A percentile compares a stretch with the other conserved stretches of the same genome.
Conservation (phyloP, 1,140 invertebrate species). For the Camponotus pennsylvanicus region DNA sequence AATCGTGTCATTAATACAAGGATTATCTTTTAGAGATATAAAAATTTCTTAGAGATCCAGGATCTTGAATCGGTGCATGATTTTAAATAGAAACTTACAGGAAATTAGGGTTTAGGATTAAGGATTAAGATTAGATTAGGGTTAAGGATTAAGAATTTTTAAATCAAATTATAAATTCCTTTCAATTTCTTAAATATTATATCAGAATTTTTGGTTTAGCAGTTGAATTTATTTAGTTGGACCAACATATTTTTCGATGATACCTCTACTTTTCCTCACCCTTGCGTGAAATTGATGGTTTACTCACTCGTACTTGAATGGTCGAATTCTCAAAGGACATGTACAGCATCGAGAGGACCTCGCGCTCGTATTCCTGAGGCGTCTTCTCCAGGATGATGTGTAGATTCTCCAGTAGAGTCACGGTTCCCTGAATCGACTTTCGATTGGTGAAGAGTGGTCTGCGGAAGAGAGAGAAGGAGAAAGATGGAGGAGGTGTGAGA, state of each 20-base stretch:
- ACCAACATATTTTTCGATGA: too few species aligned
- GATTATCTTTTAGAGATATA: background rate
- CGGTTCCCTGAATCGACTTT: conserved; percentile 96
- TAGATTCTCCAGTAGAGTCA: conserved; percentile 96
- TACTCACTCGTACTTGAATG: conserved; percentile 95
- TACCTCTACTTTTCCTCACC: background rate
- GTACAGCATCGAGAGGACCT: conserved; percentile 96
- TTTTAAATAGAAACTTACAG: too few species aligned
- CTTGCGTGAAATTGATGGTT: background rate
- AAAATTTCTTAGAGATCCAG: background rate
- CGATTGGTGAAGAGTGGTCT: conserved; percentile 92
- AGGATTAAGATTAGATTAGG: too few species aligned
- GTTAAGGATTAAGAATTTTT: too few species aligned
- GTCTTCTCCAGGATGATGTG: conserved; percentile 97
- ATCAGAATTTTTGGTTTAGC: background rate
- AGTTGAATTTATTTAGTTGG: background rate
- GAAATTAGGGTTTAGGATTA: too few species aligned
- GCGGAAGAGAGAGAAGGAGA: conserved; percentile 68
- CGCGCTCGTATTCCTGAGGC: conserved; percentile 91
- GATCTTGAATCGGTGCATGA: too few species aligned
- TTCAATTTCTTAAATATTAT: background rate
- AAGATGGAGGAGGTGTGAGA: conserved; percentile 11
- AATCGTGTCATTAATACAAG: background rate
- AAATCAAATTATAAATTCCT: background rate
- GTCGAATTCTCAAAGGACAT: conserved; percentile 95